Percentiles rank a stretch among this genome's conserved stretches.
These are phyloP conservation scores for Molorchus minor DNA, from an alignment of 2,888 invertebrate genomes.

Conservation along the genomic window DNA sequence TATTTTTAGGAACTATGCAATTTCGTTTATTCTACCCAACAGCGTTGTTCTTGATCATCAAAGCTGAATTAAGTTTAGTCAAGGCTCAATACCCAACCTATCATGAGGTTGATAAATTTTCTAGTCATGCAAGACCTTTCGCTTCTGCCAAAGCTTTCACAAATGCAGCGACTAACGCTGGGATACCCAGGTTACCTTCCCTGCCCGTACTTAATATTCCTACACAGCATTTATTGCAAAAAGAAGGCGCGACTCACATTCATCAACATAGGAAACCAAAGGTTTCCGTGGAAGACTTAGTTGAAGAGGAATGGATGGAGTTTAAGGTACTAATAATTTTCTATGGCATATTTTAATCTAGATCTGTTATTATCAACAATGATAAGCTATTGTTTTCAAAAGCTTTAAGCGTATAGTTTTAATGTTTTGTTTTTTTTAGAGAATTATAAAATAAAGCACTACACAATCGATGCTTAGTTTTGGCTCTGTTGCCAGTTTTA, in stretches of 20 bases:
- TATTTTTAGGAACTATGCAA: background rate
- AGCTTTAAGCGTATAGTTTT: too few relatives aligned
- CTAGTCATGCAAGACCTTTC: background rate
- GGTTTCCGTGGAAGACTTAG: slow-evolving; percentile 65
- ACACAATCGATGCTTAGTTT: too few relatives aligned
- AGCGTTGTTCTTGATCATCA: background rate
- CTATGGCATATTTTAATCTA: too few relatives aligned
- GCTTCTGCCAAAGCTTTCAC: background rate
- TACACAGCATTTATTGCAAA: background rate
- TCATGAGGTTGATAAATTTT: background rate
- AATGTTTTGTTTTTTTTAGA: too few relatives aligned
- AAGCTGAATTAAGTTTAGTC: background rate
- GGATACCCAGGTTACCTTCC: background rate
- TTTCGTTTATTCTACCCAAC: background rate
- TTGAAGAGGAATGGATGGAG: slow-evolving; percentile 79
- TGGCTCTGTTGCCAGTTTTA: too few relatives aligned
- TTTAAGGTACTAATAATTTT: slow-evolving; percentile 71
- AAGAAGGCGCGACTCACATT: background rate
- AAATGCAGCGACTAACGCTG: background rate
- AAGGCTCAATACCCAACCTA: background rate
- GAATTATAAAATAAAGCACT: too few relatives aligned
- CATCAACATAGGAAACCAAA: background rate
- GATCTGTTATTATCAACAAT: too few relatives aligned
- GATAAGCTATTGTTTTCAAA: too few relatives aligned
- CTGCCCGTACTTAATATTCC: background rate